Evolutionary conservation across 2,888 invertebrate genomes (phyloP).

Genomic region (Plusia festucae): DNA sequence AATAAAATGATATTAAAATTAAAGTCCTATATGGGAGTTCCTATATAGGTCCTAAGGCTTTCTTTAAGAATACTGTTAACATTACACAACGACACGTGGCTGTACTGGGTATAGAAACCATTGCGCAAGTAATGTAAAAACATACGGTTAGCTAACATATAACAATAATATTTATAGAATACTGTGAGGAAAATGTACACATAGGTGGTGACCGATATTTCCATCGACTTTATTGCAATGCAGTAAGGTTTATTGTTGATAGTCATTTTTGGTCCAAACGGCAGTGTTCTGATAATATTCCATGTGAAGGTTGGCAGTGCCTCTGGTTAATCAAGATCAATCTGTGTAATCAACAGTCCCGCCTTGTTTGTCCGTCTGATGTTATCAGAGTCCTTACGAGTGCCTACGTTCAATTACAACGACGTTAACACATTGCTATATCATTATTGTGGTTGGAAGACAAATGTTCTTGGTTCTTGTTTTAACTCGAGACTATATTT

Average conservation of each 20-base stretch:
- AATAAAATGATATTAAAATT: no score
- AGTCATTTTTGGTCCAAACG: background rate
- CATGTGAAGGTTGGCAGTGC: conserved; percentile 29
- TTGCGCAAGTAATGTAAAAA: conserved; percentile 26
- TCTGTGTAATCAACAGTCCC: conserved; percentile 47
- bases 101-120: conserved; percentile 24
- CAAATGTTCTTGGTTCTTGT: background rate
- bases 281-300: background rate
- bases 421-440: conserved; percentile 31
- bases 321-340: conserved; percentile 51
- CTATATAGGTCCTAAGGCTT: background rate
- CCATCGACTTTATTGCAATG: background rate
- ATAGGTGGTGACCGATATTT: background rate
- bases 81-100: background rate
- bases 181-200: conserved; percentile 3
- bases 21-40: no score
- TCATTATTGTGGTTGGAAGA: background rate
- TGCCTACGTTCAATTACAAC: conserved; percentile 33
- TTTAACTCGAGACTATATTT: background rate
- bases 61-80: background rate
- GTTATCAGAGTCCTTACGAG: conserved; percentile 33
- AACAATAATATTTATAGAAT: conserved; percentile 45
- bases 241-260: background rate
- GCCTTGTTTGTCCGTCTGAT: conserved; percentile 36
- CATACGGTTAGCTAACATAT: conserved; percentile 13